Base-by-base conservation (phyloP, 2,797 vertebrate species). In the Syngnathus acus region DNA sequence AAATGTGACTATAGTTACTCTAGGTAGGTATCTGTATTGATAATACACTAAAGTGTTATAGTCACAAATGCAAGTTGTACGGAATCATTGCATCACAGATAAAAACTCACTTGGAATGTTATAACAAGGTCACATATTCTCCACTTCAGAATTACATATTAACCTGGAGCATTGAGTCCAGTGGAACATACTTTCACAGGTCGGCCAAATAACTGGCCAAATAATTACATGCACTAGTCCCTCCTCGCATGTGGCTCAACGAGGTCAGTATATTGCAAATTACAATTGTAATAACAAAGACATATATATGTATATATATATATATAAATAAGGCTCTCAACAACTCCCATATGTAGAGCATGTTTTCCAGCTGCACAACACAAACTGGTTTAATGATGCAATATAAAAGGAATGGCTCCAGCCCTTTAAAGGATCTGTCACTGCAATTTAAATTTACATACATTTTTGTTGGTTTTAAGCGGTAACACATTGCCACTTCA, bases 31-130 rank as follows among this genome's bases (percentile, higher is more conserved):
- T 87, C 81, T 89, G 72, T 74, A 76, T 72, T 77, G 74, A 91
- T 92, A 93, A 93, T 91, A 89, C 90, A 92, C 88, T 90, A 84
- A 89, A 90, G 82, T 90, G 84, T 89, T 92, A 93, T 89, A 93
- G 89, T 85, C 87, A 81, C 87, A 81, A 81, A 87, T 91, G 74
- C 75, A 86, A 79, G 77, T 91, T 91, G 88, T 76, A 86, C 87
- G 78, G 70, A 86, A 87, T 72, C 82, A 81, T 77, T 83, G 78
- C 72, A 67, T 69, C 67, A 64, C 67, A 64, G 65, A 75, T 69
- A 89, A 85, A 90, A 88, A 81, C 75, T 89, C 81, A 74, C 82
- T 83, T 78, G 87, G 88, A 84, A 86, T 83, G 81, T 85, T 89
- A 92, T 89, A 92, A 91, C 82, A 82, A 75, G 87, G 74, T 82